Conservation (phyloP, 2,113 vertebrate species). For the Macquaria ambigua region DNA sequence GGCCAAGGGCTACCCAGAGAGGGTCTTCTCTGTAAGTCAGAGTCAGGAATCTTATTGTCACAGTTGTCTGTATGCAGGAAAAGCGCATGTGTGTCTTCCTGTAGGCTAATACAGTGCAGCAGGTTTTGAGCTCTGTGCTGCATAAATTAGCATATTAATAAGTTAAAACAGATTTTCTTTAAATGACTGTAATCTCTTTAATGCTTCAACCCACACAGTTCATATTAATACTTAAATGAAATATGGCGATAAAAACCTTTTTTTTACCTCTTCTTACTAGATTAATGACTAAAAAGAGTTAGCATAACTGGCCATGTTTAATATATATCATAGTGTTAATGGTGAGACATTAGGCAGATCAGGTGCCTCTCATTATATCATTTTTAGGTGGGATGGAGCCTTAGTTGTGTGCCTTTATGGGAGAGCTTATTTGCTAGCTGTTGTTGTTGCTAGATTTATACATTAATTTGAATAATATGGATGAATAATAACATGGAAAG, state of each 20-base stretch:
- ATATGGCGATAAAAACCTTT: neutral
- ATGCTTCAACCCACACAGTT: neutral
- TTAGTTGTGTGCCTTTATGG: neutral
- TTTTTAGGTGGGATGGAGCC: neutral
- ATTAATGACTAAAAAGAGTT: neutral
- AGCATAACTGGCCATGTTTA: neutral
- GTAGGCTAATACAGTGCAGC: constrained; percentile 21
- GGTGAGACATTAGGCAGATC: neutral
- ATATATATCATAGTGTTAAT: neutral
- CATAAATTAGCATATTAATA: constrained; percentile 51
- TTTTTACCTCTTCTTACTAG: constrained; percentile 1
- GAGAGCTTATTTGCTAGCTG: neutral
- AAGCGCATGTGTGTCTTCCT: neutral
- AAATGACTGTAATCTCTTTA: neutral
- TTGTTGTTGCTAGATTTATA: neutral
- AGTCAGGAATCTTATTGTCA: neutral
- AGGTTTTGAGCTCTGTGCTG: constrained; percentile 35
- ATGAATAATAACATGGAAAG: neutral
- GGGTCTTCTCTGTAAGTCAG: constrained; percentile 93
- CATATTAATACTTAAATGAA: neutral
- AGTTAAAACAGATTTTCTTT: constrained; percentile 38
- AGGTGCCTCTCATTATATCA: neutral
- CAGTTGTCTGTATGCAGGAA: neutral
- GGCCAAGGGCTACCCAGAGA: constrained; percentile 96
- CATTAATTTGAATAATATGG: neutral